Percentiles rank a stretch among this genome's conserved stretches.
Conservation (phyloP, 2,888 invertebrate species). For the Ethmia dodecea region DNA sequence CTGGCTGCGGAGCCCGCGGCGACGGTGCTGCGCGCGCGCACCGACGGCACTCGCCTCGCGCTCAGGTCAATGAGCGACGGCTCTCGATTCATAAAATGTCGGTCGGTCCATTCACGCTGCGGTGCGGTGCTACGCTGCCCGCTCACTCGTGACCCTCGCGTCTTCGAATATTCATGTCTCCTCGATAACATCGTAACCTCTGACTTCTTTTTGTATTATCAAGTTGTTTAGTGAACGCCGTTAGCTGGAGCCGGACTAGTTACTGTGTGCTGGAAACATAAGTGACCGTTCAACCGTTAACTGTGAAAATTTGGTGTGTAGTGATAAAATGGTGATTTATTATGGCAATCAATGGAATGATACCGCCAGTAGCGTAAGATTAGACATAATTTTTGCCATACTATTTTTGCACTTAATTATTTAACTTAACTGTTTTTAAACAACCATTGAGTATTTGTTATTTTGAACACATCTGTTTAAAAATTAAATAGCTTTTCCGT, state of each 20-base stretch:
- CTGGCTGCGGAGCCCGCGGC: conserved; percentile 45
- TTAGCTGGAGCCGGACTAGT: conserved; percentile 56
- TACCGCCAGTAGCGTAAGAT: conserved; percentile 63
- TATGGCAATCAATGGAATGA: conserved; percentile 58
- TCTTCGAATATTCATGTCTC: conserved; percentile 76
- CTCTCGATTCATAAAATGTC: conserved; percentile 76
- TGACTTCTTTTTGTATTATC: conserved; percentile 73
- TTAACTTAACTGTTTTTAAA: not conserved
- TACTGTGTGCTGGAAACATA: conserved; percentile 62
- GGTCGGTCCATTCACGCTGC: conserved; percentile 73
- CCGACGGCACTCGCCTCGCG: conserved; percentile 34
- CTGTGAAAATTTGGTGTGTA: conserved; percentile 67
- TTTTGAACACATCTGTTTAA: not conserved
- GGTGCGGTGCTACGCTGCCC: conserved; percentile 64
- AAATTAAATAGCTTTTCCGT: not conserved
- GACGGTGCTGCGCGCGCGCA: conserved; percentile 40
- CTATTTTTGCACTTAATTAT: not conserved
- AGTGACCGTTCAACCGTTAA: conserved; percentile 57
- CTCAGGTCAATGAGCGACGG: conserved; percentile 68
- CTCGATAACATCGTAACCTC: conserved; percentile 74
- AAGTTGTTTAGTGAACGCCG: conserved; percentile 66
- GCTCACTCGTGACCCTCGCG: conserved; percentile 76
- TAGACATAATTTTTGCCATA: conserved; percentile 39
- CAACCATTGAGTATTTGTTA: not conserved
- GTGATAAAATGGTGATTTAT: conserved; percentile 62